phyloP scores from a whole-genome alignment of 2,888 invertebrate genomes.

The Metopia argyrocephala region DNA sequence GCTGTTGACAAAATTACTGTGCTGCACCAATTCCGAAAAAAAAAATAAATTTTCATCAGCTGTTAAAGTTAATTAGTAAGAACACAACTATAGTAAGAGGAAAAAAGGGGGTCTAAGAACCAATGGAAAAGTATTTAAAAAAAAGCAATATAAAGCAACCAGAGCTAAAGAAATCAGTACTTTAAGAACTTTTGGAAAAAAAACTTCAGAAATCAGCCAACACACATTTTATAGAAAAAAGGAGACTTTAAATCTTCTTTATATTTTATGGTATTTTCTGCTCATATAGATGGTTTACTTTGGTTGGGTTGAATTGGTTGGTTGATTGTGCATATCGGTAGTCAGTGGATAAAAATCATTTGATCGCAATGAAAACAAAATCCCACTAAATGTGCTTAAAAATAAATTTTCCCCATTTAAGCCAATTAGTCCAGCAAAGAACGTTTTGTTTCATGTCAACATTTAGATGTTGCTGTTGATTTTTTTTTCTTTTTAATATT shows the following conservation, averaged over 20 bases:
- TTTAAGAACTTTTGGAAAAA: conserved; percentile 2
- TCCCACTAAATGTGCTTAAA: conserved; percentile 69
- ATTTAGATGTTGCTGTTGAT: conserved; percentile 58
- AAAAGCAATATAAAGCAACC: conserved; percentile 44
- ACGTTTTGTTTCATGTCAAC: conserved; percentile 75
- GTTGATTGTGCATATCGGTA: conserved; percentile 52
- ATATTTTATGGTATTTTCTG: not conserved
- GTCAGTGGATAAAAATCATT: conserved; percentile 61
- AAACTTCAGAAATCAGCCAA: conserved; percentile 37
- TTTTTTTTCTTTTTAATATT: conserved; percentile 27
- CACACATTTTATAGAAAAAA: conserved; percentile 17
- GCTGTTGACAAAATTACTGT: not conserved
- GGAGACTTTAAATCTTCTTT: not conserved
- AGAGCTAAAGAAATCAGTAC: conserved; percentile 49
- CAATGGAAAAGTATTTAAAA: conserved; percentile 21
- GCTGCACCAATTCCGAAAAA: conserved; percentile 26
- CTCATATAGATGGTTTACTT: conserved; percentile 11
- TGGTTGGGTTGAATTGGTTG: not conserved
- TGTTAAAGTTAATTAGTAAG: conserved; percentile 67
- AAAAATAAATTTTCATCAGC: conserved; percentile 66
- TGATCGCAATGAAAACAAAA: conserved; percentile 65
- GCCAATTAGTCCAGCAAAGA: conserved; percentile 77
- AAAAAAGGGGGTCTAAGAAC: no score
- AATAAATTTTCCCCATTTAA: conserved; percentile 71
- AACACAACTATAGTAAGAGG: conserved; percentile 59